Conservation (phyloP, 2,113 vertebrate species). For the Dromaius novaehollandiae region DNA sequence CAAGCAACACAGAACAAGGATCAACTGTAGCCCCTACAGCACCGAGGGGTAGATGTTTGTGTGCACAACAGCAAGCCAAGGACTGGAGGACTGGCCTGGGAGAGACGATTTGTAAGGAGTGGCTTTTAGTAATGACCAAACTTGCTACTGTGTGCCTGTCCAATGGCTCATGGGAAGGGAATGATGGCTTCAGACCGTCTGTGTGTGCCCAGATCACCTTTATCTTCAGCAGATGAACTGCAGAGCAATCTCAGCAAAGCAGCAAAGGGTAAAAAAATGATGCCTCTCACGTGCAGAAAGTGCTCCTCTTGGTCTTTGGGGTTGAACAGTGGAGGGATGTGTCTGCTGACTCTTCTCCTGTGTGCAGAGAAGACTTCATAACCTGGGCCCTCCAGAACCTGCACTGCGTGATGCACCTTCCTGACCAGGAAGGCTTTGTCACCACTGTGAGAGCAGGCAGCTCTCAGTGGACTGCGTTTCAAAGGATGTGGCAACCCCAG, state of each 20-base stretch:
- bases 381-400: neutral
- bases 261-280: neutral
- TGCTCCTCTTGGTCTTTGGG: neutral
- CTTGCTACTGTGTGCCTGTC: neutral
- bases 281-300: neutral
- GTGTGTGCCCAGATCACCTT: neutral
- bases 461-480: neutral
- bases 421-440: neutral
- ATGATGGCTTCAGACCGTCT: neutral
- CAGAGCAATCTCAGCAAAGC: neutral
- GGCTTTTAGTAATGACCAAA: neutral
- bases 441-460: neutral
- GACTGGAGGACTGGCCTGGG: neutral
- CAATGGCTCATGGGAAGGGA: neutral
- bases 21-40: neutral
- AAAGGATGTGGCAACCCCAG: neutral
- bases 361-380: neutral
- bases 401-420: neutral
- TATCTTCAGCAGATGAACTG: neutral
- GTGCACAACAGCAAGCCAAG: neutral
- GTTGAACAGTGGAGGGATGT: accelerated
- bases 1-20: neutral
- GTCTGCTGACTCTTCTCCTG: neutral
- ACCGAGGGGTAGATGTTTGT: neutral
- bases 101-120: neutral